These are phyloP conservation scores for Zaprionus lachaisei DNA, from an alignment of 1,140 invertebrate genomes.

Conservation along the genomic window DNA sequence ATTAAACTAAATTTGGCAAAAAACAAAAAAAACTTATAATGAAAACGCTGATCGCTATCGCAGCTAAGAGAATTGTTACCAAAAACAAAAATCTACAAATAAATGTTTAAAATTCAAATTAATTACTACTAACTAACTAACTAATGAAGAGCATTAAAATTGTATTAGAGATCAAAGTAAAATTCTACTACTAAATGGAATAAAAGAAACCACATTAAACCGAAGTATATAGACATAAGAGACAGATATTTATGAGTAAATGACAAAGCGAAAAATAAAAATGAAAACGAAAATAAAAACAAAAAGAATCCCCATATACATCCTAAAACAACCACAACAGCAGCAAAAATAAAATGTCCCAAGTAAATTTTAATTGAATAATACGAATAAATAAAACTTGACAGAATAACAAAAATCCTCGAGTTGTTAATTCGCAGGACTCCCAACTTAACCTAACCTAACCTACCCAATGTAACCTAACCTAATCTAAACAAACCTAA, in stretches of 20 bases:
- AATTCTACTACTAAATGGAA: slow-evolving; percentile 76
- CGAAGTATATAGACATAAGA: slow-evolving; percentile 49
- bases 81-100: slow-evolving; percentile 43
- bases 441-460: no score
- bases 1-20: slow-evolving; percentile 47
- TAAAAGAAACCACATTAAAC: slow-evolving; percentile 61
- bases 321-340: slow-evolving; percentile 36
- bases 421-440: not conserved
- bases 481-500: no score
- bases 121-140: slow-evolving; percentile 65
- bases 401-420: slow-evolving; percentile 29
- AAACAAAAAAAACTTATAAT: slow-evolving; percentile 46
- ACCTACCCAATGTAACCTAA: no score
- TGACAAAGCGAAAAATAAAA: slow-evolving; percentile 21
- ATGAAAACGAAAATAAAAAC: slow-evolving; percentile 13
- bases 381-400: slow-evolving; percentile 75
- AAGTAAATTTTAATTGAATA: slow-evolving; percentile 82
- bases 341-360: slow-evolving; percentile 68
- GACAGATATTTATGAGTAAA: slow-evolving; percentile 50
- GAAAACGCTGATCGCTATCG: slow-evolving; percentile 38
- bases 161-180: slow-evolving; percentile 78
- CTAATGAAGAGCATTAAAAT: slow-evolving; percentile 68
- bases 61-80: slow-evolving; percentile 57
- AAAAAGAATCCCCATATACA: slow-evolving; percentile 58
- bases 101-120: slow-evolving; percentile 79